These are phyloP conservation scores for Seriola aureovittata DNA, from an alignment of 2,113 vertebrate species.

Conservation along the genomic window DNA sequence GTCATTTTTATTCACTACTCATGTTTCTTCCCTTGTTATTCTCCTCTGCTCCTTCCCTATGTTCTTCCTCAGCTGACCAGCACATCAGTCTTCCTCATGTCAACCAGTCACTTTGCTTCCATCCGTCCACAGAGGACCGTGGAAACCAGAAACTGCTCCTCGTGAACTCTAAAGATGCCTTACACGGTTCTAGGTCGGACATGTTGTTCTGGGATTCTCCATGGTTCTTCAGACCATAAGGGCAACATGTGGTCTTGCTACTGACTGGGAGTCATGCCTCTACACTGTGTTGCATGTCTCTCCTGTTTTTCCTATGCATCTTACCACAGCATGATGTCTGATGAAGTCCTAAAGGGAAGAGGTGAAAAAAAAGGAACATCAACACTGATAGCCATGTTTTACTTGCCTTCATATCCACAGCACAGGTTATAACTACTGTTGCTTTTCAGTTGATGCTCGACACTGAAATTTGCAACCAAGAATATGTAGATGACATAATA, in stretches of 20 bases:
- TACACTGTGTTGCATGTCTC: slow-evolving; percentile 39
- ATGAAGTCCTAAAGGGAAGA: neutral
- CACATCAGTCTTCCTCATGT: slow-evolving; percentile 4
- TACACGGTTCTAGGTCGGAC: slow-evolving; percentile 5
- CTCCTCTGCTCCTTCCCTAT: neutral
- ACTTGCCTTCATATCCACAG: slow-evolving; percentile 13
- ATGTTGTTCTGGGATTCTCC: slow-evolving; percentile 11
- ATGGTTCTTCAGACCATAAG: slow-evolving; percentile 8
- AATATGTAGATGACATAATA: neutral
- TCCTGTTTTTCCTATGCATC: slow-evolving; percentile 26
- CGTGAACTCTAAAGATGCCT: neutral
- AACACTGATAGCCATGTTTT: neutral
- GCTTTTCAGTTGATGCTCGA: slow-evolving; percentile 13
- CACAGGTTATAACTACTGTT: slow-evolving; percentile 4
- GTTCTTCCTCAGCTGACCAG: slow-evolving; percentile 12
- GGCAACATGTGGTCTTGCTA: slow-evolving; percentile 24
- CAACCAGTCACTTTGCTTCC: slow-evolving; percentile 15
- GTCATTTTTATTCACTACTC: neutral
- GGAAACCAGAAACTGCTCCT: neutral
- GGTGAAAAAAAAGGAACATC: neutral
- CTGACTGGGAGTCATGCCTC: neutral
- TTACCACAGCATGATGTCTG: neutral
- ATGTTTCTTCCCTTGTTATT: neutral
- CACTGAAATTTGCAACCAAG: neutral
- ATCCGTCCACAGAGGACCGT: neutral